Base-by-base conservation (phyloP, 2,888 invertebrate genomes). In the Odiellus spinosus region DNA sequence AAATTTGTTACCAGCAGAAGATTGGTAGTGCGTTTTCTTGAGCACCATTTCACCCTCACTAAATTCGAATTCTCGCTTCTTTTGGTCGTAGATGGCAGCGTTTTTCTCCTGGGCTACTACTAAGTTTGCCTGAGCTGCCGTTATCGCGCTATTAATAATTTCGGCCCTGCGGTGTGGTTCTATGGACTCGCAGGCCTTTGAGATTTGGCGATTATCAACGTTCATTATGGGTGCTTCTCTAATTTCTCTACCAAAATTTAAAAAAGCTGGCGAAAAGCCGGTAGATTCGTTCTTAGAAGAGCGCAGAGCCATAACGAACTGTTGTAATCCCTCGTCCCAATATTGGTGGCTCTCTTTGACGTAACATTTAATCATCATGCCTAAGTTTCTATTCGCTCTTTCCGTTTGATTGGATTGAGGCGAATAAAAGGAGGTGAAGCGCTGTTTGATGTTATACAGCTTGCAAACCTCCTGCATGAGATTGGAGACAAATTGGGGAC, bases 321-420 rank as follows among this genome's bases (percentile, higher is more conserved):
- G 34, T 15, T 45, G 39, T 3, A 48, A 3, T 10, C 40, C 15
- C 21, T 43, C 21, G 17, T 20, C 14, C 43, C 47, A 52, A 2
- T 19, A 26, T 1, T 3, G 6, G 33, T 50, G 47, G 32, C 41
- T 21, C 11, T 42, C 14, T 6, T 17, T 26, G 2, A 50, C 48
- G 6, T 40, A 10, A 1, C 47, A 45, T 17, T 44, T 46, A 3
- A 52, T 32, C 12, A 14, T 40, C 15, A 42, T 42, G 14, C 40
- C 48, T 8, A 46, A 39, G 18, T 42, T 44, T 1, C 43, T 34
- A 17, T 51, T 45, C 21, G 45, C 44, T 2, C 42, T 2, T 14
- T 51, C 48, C 1, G 48, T 43, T 4, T 45, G 52, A 14, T 52
- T 50, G 11, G 42, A 44, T 19, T 48, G 41, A 1, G 44, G 50